phyloP scores from a whole-genome alignment of 2,797 vertebrate species.

The Chiroxiphia lanceolata region DNA sequence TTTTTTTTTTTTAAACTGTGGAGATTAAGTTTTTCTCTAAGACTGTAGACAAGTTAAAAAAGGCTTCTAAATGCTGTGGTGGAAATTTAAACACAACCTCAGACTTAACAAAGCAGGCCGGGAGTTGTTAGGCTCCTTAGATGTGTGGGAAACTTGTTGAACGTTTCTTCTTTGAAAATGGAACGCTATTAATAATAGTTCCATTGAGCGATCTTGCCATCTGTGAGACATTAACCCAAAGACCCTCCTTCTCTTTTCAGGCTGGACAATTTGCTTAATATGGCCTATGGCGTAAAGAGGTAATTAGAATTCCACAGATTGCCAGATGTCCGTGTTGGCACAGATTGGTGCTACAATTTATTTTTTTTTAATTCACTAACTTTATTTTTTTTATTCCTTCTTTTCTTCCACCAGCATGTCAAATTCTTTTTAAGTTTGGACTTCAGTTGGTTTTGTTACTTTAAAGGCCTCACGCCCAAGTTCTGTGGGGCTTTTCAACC shows the following conservation, averaged over 20 bases:
- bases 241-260: constrained; percentile 99
- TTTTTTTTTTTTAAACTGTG: background rate
- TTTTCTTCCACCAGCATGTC: constrained; percentile 94
- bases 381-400: constrained; percentile 84
- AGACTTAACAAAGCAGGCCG: constrained; percentile 63
- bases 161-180: constrained; percentile 83
- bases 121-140: constrained; percentile 70
- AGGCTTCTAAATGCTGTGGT: constrained; percentile 52
- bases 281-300: constrained; percentile 99
- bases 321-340: constrained; percentile 99
- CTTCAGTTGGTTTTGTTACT: constrained; percentile 89
- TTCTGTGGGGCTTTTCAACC: constrained; percentile 81
- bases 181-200: constrained; percentile 97
- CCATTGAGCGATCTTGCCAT: constrained; percentile 99
- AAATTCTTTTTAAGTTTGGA: constrained; percentile 85
- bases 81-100: constrained; percentile 34
- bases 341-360: constrained; percentile 88
- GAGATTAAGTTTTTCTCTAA: constrained; percentile 40
- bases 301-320: constrained; percentile 99
- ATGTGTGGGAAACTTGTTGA: constrained; percentile 78
- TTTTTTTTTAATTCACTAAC: constrained; percentile 95
- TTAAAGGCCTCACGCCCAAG: constrained; percentile 74
- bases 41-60: constrained; percentile 24
- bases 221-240: constrained; percentile 99
- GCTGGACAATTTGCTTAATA: constrained; percentile 99